phyloP scores from a whole-genome alignment of 1,140 invertebrate genomes.

The Eulimnadia texana region DNA sequence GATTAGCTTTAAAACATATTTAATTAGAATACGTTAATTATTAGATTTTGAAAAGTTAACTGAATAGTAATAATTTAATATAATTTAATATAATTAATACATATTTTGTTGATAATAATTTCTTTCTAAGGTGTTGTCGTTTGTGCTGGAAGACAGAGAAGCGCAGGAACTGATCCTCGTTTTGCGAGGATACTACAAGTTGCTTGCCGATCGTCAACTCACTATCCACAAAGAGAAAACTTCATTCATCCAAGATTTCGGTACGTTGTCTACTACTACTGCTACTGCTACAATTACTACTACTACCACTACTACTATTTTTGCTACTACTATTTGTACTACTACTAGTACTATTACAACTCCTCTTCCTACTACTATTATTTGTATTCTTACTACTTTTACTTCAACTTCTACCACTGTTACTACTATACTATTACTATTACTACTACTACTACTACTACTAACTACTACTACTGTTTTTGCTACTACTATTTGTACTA shows the following conservation, averaged over 20 bases:
- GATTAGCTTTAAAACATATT: no score
- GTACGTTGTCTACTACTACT: constrained; percentile 27
- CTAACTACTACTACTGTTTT: no score
- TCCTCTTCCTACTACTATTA: no score
- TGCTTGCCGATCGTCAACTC: constrained; percentile 33
- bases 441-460: no score
- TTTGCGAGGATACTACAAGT: constrained; percentile 46
- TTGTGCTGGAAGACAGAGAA: constrained; percentile 68
- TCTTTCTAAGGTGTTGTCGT: constrained; percentile 38
- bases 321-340: not conserved
- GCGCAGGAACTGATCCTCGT: constrained; percentile 67
- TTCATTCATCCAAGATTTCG: constrained; percentile 43
- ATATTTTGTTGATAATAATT: not conserved
- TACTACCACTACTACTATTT: not conserved
- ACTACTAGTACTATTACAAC: no score
- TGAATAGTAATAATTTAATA: not conserved
- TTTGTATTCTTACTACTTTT: no score
- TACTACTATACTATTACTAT: no score
- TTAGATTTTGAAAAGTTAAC: not conserved
- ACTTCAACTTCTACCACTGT: no score
- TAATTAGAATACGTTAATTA: no score
- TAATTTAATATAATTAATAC: not conserved
- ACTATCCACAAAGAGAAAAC: constrained; percentile 44
- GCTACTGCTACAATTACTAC: not conserved
- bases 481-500: no score